Conservation (phyloP, 2,113 vertebrate species). For the Corvus cornix region DNA sequence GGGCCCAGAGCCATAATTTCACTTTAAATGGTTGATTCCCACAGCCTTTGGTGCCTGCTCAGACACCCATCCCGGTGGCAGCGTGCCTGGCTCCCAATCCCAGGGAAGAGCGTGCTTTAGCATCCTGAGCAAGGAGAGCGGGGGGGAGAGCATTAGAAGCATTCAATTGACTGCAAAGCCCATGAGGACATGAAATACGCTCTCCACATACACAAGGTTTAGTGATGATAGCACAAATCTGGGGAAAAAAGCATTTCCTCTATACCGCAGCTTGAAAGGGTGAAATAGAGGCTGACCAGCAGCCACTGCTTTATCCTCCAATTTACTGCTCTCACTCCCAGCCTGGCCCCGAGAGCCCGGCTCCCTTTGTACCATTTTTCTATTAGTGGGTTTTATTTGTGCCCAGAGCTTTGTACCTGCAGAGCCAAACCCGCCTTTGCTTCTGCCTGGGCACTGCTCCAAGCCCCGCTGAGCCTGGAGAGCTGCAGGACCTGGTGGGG, state of each 20-base stretch:
- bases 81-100: fast-evolving
- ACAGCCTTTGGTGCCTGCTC: neutral
- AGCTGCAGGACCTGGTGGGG: neutral
- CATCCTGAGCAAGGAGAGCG: neutral
- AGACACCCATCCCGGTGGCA: fast-evolving
- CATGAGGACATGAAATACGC: neutral
- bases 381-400: constrained; percentile 3
- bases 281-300: constrained; percentile 10
- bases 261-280: neutral
- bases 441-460: neutral
- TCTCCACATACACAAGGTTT: neutral
- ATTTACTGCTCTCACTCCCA: constrained; percentile 42
- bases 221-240: neutral
- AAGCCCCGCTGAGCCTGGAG: fast-evolving
- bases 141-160: neutral
- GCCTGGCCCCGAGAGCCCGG: neutral
- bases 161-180: constrained; percentile 12
- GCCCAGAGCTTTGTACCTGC: neutral
- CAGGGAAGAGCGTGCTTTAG: fast-evolving
- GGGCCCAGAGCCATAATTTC: neutral
- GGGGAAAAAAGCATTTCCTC: neutral
- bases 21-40: neutral
- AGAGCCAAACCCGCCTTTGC: neutral
- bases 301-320: neutral
- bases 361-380: neutral